Evolutionary conservation across 2,888 invertebrate genomes (phyloP), one percentile per base, ranked within the genome.

Genomic region (Ctena decussata): DNA sequence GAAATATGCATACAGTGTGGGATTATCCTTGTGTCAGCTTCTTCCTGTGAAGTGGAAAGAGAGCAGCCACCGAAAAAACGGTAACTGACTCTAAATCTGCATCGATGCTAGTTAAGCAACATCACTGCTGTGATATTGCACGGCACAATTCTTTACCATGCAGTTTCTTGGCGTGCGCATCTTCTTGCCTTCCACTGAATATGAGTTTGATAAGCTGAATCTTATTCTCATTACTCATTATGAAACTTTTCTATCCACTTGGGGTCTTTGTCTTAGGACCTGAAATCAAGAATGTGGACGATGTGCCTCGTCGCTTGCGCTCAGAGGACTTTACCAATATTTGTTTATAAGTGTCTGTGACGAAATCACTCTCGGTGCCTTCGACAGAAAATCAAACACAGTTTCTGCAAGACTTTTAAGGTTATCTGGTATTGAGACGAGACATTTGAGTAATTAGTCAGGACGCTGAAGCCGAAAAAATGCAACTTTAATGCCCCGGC

Each of bases 191-290:
- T 30, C 69, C 41, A 24, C 21, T 30, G 6, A 69, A 39, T 1
- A 77, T 0, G 0, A 86, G 74, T 41, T 74, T 24, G 0, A 74
- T 53, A 8, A 73, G 60, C 80, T 80, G 80, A 3, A n/a, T 60
- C 46, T 80, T 71, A 57, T 78, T 78, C 1, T 46, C 39, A 39
- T 24, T 24, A 72, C 53, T 78, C 5, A 46, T n/a, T 44, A 80
- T 60, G 46, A 80, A 80, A 1, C 41, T 30, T 44, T 73, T 80
- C 80, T 74, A 80, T 24, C 74, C 73, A 18, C n/a, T 53, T 41
- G 80, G 80, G 3, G 46, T 46, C 27, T 44, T 77, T 0, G 74
- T 73, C 46, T 80, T 80, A 32, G 60, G 73, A 32, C 65, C 80
- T 37, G 60, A 35, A 8, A 76, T 39, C 27, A 81, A 27, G 18